Base-by-base conservation (phyloP, 2,113 vertebrate species). In the Tupaia chinensis region DNA sequence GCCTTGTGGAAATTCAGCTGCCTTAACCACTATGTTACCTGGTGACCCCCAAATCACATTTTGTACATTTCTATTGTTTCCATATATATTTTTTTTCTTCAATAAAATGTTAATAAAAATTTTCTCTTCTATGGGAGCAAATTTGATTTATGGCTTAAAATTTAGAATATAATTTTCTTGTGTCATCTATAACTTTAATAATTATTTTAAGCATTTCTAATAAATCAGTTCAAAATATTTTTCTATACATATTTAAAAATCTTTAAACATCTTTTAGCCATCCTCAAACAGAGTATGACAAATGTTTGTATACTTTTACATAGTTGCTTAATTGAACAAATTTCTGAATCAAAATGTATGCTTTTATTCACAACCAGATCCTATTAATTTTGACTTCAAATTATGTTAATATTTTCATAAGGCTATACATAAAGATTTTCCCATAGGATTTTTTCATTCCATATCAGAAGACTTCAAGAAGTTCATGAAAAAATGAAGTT, bases 261-360 rank as follows among this genome's bases (percentile, higher is more conserved):
- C 25, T 60, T 89, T 93, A 87, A 88, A 78, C 54, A 66, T 89
- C 69, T 34, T 91, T 94, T 74, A 93, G 61, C 82, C 44, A 87
- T 66, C 72, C 72, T 79, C 74, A 87, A 44, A 63, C 9, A 72
- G 27, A 93, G 25, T 95, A 53, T 80, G 72, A 56, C 69, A 83
- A 94, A 87, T n/a, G 29, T 91, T 60, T 94, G 44, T 34, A 23
- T 88, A 94, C 82, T 91, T 91, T 94, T 65, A 77, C n/a, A 84
- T 84, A 34, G 11, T 12, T 95, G 9, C 53, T 92, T 58, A 93
- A 74, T 6, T 58, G n/a, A 94, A 88, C 60, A 88, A 80, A 90
- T 85, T 74, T 92, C 73, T 82, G 78, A 96, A 96, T 94, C 78
- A 95, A 94, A 96, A 88, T 94, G 68, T 85, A 93, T 0, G n/a